phyloP scores from a whole-genome alignment of 1,140 invertebrate species.

The Steinernema khuongi region DNA sequence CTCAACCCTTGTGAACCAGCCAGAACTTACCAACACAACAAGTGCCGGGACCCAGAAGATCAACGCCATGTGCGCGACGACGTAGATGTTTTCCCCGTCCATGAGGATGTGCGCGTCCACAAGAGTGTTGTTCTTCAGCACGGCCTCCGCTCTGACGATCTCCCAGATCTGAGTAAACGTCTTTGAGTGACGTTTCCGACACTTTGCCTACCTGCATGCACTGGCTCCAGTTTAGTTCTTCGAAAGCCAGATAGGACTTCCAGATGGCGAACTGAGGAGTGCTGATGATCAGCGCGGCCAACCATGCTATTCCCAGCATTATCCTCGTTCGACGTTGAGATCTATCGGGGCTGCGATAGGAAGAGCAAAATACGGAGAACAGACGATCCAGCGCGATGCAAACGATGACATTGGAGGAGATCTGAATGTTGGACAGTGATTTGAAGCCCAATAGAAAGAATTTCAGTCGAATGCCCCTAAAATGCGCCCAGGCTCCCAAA shows the following conservation, averaged over 20 bases:
- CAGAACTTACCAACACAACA: conserved; percentile 44
- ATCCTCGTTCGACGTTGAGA: conserved; percentile 45
- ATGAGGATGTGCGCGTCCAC: conserved; percentile 28
- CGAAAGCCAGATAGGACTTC: conserved; percentile 48
- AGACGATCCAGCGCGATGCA: conserved; percentile 50
- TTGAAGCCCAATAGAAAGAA: too few relatives aligned
- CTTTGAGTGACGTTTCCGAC: neutral
- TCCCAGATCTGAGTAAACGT: conserved; percentile 51
- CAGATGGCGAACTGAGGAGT: conserved; percentile 51
- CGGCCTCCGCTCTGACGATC: conserved; percentile 43
- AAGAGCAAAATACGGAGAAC: conserved; percentile 48
- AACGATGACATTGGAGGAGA: conserved; percentile 41
- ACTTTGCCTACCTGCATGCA: conserved; percentile 45
- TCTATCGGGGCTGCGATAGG: conserved; percentile 48
- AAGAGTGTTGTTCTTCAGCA: conserved; percentile 31
- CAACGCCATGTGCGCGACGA: conserved; percentile 49
- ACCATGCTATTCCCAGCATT: conserved; percentile 52
- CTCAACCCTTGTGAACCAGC: conserved; percentile 34
- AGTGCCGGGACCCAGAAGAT: conserved; percentile 54
- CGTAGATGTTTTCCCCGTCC: conserved; percentile 46
- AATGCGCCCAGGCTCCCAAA: too few relatives aligned
- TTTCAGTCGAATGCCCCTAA: too few relatives aligned
- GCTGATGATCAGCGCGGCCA: conserved; percentile 48
- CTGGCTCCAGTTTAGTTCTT: conserved; percentile 52
- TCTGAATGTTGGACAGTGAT: conserved; percentile 21